These are phyloP conservation scores for Fulica atra DNA, from an alignment of 2,113 vertebrate species.

Conservation along the genomic window DNA sequence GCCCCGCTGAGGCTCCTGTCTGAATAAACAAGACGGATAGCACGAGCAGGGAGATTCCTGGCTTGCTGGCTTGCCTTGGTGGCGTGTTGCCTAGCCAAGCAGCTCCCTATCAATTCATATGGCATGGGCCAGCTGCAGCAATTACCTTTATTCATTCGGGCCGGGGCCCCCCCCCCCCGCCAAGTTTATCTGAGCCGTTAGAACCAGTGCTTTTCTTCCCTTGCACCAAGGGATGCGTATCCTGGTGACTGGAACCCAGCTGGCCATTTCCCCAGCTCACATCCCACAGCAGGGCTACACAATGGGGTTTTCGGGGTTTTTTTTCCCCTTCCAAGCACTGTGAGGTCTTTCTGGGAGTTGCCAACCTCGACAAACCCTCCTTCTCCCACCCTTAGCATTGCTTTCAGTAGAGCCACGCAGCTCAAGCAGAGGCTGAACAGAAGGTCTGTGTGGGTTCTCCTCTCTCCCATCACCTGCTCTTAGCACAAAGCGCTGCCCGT, in stretches of 20 bases:
- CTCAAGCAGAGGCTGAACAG: not conserved
- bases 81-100: not conserved
- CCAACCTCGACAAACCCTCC: not conserved
- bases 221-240: rapidly evolving
- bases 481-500: rapidly evolving
- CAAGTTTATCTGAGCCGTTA: not conserved
- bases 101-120: not conserved
- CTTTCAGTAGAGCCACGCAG: rapidly evolving
- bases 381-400: not conserved
- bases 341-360: not conserved
- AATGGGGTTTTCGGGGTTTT: not conserved
- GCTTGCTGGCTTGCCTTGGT: not conserved
- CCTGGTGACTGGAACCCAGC: not conserved
- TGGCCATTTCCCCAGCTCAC: not conserved
- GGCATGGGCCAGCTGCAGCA: rapidly evolving
- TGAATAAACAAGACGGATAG: not conserved
- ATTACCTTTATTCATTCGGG: not conserved
- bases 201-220: not conserved
- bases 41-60: not conserved
- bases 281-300: not conserved
- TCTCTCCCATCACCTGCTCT: not conserved
- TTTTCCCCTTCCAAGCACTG: not conserved
- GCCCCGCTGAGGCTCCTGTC: not conserved
- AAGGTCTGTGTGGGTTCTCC: not conserved
- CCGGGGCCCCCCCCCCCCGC: no score